Evolutionary conservation across 2,888 invertebrate genomes (phyloP), one percentile per base, ranked within the genome.

Genomic region (Lapara coniferarum): DNA sequence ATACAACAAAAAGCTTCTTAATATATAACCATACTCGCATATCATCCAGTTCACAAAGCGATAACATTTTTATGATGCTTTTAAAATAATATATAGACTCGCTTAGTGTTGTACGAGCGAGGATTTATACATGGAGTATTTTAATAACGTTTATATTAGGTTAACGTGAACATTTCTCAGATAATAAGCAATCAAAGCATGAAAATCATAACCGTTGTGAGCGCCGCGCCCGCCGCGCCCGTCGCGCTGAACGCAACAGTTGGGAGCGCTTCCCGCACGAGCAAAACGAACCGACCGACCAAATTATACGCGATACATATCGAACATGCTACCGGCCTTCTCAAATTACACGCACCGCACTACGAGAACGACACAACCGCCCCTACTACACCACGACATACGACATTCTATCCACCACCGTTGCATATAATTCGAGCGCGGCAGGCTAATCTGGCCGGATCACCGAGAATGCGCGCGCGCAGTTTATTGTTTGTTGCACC

Each of bases 401-500:
- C 55, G 67, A 67, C 74, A 68, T 77, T 80, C 68, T 72, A 56
- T 19, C 1, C 51, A 25, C 67, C 72, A 80, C 14, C 67, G 55
- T 19, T 69, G 74, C 69, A 73, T 78, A 78, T 83, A 81, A 83
- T 82, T 80, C 83, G 77, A 80, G 76, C 78, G 75, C 76, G 73
- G 77, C 75, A 76, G 76, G 80, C 80, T 85, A 85, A 85, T 85
- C 85, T 82, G 80, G 73, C 71, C 67, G 73, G 74, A 81, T 83
- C 83, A 78, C 76, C 74, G 77, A 74, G 77, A 78, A 75, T 76
- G 77, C 74, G 74, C 77, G 72, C 73, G 75, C 75, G 75, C 74
- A 71, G 76, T 75, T 78, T 82, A 83, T 82, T 83, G 81, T 83
- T 83, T 81, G 78, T 81, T 78, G 78, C 78, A 81, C 79, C 77